Base-by-base conservation (phyloP, 2,113 vertebrate genomes). In the Australoheros scitulus region DNA sequence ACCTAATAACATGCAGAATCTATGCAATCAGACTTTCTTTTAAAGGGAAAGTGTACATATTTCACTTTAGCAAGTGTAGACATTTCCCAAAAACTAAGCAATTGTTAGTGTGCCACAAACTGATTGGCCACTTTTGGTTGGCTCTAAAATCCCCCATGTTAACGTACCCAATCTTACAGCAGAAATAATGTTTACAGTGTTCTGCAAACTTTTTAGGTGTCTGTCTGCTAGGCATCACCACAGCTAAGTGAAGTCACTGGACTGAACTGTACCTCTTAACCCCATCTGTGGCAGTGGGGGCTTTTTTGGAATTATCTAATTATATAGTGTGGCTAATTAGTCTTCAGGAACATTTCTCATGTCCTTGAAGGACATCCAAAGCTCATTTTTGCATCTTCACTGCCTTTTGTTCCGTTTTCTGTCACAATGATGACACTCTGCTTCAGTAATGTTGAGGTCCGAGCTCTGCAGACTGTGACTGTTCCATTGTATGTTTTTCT, bases 1-100 rank as follows among this genome's bases (percentile, higher is more conserved):
- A 77, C 76, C 79, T 77, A 87, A 89, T 75, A 76, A 47, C 72
- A 79, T 87, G 81, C 88, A 87, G 60, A 87, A 78, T 80, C 34
- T 72, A 80, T 88, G 64, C 83, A 80, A 85, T 79, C 22, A 70
- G 64, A 85, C 68, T 76, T 64, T 20, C 36, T 52, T 87, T 82
- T 61, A 86, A 84, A 77, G 55, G 76, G 26, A 79, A 75, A 68
- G 61, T 82, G 77, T 86, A 56, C 61, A 81, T 56, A 81, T 68
- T 61, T 79, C 52, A 72, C 50, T 75, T 50, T 38, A 18, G 32
- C 78, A 29, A 29, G 29, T 29, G 29, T 5, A 29, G 24, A 68
- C 0, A 11, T 50, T 43, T 68, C 41, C 5, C 22, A 26, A 63
- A 47, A 47, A 68, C 4, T 68, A 47, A n/a, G 6, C 17, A 52